These are phyloP conservation scores for Taxidea taxus DNA, from an alignment of 2,113 vertebrate genomes.

Conservation along the genomic window DNA sequence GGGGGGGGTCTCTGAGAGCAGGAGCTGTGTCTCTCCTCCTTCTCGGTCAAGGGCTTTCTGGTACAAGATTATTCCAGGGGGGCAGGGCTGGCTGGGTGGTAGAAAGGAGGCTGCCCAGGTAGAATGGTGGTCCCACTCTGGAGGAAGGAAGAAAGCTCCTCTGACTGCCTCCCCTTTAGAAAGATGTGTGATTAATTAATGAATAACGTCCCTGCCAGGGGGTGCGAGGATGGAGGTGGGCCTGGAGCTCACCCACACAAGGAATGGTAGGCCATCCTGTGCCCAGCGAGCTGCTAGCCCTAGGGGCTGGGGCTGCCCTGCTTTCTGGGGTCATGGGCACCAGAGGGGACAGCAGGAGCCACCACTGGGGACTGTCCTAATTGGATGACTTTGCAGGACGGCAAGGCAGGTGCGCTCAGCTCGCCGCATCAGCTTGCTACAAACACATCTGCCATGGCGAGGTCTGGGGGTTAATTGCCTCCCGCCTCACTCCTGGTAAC, in stretches of 20 bases:
- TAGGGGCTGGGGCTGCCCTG: not conserved
- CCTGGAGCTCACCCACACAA: not conserved
- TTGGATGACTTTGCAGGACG: constrained; percentile 71
- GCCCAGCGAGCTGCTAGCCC: not conserved
- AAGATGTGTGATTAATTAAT: constrained; percentile 51
- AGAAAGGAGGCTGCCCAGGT: not conserved
- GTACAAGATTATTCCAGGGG: not conserved
- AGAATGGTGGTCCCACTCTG: not conserved
- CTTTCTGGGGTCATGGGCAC: constrained; percentile 20
- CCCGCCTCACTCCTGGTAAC: constrained; percentile 72
- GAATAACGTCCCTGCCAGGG: constrained; percentile 11
- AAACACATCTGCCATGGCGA: constrained; percentile 57
- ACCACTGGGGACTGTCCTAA: constrained; percentile 63
- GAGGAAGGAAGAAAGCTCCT: not conserved
- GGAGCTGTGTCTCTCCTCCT: not conserved
- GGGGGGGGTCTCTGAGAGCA: not conserved
- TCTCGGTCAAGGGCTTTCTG: not conserved
- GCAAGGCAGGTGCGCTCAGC: constrained; percentile 56
- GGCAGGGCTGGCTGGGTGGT: not conserved
- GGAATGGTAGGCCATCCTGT: not conserved
- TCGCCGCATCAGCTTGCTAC: constrained; percentile 48
- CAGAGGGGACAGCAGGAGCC: not conserved
- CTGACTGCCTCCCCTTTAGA: not conserved
- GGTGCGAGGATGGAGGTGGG: not conserved
- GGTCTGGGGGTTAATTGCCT: constrained; percentile 78